Base-by-base conservation (phyloP, 2,888 invertebrate species). In the Sarcophaga variegata region DNA sequence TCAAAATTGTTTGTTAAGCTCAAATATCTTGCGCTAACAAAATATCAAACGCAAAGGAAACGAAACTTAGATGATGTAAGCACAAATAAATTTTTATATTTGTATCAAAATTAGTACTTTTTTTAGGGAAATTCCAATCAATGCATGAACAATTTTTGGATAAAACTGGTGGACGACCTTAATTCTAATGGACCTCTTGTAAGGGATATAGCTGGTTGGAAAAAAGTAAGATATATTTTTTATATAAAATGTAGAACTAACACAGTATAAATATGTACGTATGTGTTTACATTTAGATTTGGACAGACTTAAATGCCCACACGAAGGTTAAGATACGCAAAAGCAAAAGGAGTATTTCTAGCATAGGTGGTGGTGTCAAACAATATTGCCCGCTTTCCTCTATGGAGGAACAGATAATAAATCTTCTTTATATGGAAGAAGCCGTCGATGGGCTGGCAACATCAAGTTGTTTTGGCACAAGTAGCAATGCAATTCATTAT, bases 381-480 rank as follows among this genome's bases (percentile, higher is more conserved):
- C 12, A 76, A 76, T 76, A 22, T 76, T 54, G 75, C n/a, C 75
- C 25, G 4, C 27, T 27, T 71, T 3, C 14, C 22, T 54, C 25
- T 22, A 5, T 69, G 20, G 22, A 47, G 14, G 22, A 27, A 10
- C 22, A 74, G 14, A 45, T 74, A 2, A 70, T 63, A 79, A 71
- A 60, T 37, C 45, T 60, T 67, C n/a, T 69, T 74, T 45, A 74
- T 20, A 74, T 74, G 62, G 67, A 69, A 79, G 63, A 71, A 79
- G 70, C 69, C 49, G 75, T 75, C 27, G 63, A 75, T 64, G 70
- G 70, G 47, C 62, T 72, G 72, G n/a, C 80, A 72, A 25, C 72
- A 72, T 67, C 67, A 72, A 22, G 22, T 59, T 69, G 22, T 60
- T 81, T 81, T 76, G 76, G 81, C 74, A 75, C 74, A 69, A 81